phyloP scores from a whole-genome alignment of 1,140 invertebrate genomes.

The Stratiolaelaps scimitus region DNA sequence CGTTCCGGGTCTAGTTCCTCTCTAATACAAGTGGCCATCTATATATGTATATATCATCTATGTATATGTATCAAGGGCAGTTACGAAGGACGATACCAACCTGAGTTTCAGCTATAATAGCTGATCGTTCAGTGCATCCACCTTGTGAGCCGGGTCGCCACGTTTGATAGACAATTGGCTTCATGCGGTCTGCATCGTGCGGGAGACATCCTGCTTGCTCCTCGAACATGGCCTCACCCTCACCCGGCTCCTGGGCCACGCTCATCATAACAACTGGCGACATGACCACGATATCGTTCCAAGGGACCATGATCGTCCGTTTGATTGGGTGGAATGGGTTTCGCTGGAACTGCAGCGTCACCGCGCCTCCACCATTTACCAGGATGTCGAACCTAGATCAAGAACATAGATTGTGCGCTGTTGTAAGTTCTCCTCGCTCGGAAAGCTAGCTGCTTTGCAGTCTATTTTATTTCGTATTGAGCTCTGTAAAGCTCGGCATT shows the following conservation, averaged over 20 bases:
- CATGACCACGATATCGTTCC: constrained; percentile 90
- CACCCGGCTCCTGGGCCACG: constrained; percentile 57
- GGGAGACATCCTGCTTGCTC: constrained; percentile 55
- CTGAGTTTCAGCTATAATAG: constrained; percentile 85
- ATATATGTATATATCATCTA: too few species aligned
- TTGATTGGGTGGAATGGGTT: constrained; percentile 76
- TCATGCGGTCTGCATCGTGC: constrained; percentile 85
- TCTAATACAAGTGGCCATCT: too few species aligned
- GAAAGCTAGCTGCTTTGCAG: too few species aligned
- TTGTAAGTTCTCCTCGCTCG: too few species aligned
- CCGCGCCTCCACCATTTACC: constrained; percentile 90
- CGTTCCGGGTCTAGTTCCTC: too few species aligned
- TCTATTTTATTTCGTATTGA: too few species aligned
- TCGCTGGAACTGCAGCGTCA: constrained; percentile 81
- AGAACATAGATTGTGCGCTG: not conserved
- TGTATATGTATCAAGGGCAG: too few species aligned
- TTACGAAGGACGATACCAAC: constrained; percentile 43
- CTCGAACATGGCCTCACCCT: constrained; percentile 40
- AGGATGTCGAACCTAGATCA: constrained; percentile 75
- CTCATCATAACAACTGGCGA: constrained; percentile 64
- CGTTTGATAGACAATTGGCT: constrained; percentile 59
- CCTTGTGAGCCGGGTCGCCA: constrained; percentile 89
- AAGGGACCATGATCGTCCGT: constrained; percentile 84
- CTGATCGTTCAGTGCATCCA: constrained; percentile 72
- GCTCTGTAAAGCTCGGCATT: too few species aligned